Evolutionary conservation across 2,888 invertebrate species (phyloP).

Genomic region (Chrysodeixis includens): DNA sequence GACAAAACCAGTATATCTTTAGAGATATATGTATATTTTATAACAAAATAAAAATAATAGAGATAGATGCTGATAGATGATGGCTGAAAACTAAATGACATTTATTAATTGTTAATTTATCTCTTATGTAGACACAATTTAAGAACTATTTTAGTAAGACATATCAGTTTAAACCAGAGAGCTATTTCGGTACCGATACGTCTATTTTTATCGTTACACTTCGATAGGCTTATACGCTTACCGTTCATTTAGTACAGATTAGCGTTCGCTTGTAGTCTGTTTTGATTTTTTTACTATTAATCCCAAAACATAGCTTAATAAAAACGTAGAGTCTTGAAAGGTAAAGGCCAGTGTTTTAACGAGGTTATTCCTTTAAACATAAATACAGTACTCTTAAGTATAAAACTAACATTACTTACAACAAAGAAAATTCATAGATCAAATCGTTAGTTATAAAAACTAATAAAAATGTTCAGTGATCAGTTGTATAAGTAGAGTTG

Average conservation of each 20-base stretch:
- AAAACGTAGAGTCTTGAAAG: neutral
- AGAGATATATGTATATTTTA: too few species aligned
- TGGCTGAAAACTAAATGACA: too few species aligned
- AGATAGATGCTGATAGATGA: too few species aligned
- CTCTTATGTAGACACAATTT: neutral
- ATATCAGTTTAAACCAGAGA: neutral
- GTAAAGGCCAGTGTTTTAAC: neutral
- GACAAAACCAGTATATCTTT: too few species aligned
- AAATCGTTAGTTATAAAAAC: too few species aligned
- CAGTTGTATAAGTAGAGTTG: too few species aligned
- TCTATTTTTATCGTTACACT: neutral
- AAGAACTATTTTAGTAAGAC: slow-evolving; percentile 1
- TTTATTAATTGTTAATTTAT: neutral
- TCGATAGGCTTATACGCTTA: slow-evolving; percentile 4
- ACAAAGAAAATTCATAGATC: too few species aligned
- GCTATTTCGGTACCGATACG: slow-evolving; percentile 4
- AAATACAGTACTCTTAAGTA: too few species aligned
- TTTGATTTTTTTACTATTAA: neutral
- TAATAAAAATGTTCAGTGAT: too few species aligned
- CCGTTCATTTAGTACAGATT: slow-evolving; percentile 1
- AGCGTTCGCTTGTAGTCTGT: neutral
- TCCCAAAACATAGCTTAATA: neutral
- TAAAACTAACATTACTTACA: too few species aligned
- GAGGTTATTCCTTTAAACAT: too few species aligned
- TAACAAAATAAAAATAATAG: too few species aligned